Percentiles rank a stretch among this genome's conserved stretches.
Conservation (phyloP, 2,888 invertebrate genomes). For the Chymomyza fuscimana region DNA sequence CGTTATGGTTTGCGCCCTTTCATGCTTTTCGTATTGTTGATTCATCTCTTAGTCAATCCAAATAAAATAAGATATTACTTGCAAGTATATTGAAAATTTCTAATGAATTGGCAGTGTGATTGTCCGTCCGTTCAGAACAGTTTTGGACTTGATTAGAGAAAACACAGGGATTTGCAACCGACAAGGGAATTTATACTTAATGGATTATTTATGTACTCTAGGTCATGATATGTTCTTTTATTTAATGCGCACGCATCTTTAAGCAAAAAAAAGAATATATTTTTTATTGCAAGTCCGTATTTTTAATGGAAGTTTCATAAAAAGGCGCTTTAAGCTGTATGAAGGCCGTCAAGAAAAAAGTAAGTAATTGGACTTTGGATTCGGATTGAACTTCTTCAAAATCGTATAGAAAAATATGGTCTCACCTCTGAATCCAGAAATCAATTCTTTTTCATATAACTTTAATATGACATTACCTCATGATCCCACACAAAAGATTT, state of each 20-base stretch:
- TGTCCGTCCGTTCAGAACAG: constrained; percentile 53
- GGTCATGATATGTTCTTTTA: constrained; percentile 13
- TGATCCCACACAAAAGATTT: no score
- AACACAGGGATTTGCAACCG: constrained; percentile 17
- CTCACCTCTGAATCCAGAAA: no score
- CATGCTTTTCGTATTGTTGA: neutral
- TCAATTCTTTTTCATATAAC: no score
- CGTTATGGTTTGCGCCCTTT: constrained; percentile 5
- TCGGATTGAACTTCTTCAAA: no score
- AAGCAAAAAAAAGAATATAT: no score
- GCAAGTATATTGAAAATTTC: constrained; percentile 48
- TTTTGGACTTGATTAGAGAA: constrained; percentile 7
- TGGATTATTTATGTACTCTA: constrained; percentile 26
- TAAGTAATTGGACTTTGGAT: no score
- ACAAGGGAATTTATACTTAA: constrained; percentile 19
- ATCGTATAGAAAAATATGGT: no score
- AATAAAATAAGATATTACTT: constrained; percentile 16
- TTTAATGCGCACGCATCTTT: constrained; percentile 12
- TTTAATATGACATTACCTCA: no score
- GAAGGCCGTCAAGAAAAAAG: no score
- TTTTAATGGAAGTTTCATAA: no score
- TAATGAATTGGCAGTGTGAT: constrained; percentile 63
- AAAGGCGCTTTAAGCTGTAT: no score
- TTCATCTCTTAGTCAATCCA: neutral
- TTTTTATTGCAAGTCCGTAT: no score